A percentile compares a stretch with the other conserved stretches of the same genome.
Evolutionary conservation across 2,888 invertebrate species (phyloP).

Genomic region (Pheosia tremula): DNA sequence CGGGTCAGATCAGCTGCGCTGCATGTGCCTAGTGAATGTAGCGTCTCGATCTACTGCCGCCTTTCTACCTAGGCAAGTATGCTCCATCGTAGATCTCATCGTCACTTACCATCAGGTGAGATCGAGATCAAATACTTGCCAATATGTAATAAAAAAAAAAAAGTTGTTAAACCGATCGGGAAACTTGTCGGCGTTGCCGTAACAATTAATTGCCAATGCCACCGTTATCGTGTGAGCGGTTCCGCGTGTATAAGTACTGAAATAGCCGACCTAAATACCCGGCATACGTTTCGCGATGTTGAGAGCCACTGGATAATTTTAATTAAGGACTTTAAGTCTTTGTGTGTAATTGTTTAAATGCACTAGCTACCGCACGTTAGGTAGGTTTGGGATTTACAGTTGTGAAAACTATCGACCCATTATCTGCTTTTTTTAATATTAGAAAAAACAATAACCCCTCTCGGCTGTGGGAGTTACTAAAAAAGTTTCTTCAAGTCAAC

Average conservation of each 20-base stretch:
- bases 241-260: neutral
- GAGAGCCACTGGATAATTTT: neutral
- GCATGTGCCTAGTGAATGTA: too few relatives aligned
- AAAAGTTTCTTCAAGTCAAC: neutral
- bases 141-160: too few relatives aligned
- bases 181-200: neutral
- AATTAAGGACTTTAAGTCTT: neutral
- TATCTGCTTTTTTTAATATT: too few relatives aligned
- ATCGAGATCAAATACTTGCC: too few relatives aligned
- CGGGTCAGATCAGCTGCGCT: too few relatives aligned
- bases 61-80: too few relatives aligned
- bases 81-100: too few relatives aligned
- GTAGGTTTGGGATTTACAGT: too few relatives aligned
- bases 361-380: too few relatives aligned
- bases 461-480: neutral
- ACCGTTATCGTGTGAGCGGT: neutral
- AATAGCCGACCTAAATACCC: neutral
- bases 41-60: too few relatives aligned
- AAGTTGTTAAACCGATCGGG: neutral
- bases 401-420: too few relatives aligned
- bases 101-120: too few relatives aligned
- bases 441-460: neutral
- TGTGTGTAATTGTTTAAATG: neutral
- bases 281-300: neutral
- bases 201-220: constrained; percentile 2